Base-by-base conservation (phyloP, 2,113 vertebrate genomes). In the Saguinus midas region DNA sequence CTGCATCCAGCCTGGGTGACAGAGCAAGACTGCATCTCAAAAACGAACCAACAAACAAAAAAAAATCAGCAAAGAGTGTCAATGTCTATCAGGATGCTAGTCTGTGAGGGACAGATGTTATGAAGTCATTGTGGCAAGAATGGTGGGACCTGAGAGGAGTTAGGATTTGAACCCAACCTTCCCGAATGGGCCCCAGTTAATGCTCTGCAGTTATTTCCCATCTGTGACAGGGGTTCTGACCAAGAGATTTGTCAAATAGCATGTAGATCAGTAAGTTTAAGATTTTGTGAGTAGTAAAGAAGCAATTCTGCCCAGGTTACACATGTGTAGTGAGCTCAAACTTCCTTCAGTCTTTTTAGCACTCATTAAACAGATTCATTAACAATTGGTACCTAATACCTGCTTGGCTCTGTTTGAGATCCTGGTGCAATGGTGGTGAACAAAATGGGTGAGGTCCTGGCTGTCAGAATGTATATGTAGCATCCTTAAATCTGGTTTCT, bases 401-500 rank as follows among this genome's bases (percentile, higher is more conserved):
- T 72, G 27, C 64, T 43, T 3, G 64, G 50, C 35, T 10, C 43
- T 78, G 23, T 45, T 52, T 68, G 72, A 78, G 90, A n/a, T 25
- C 80, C 40, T 3, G 3, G 29, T 70, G 25, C 23, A 17, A 6
- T 4, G 10, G 27, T 14, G 72, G 37, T 1, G 4, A 55, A 16
- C 48, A 37, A n/a, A 64, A 17, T 14, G 14, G 16, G 58, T 1
- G 0, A 48, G 2, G 12, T 11, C 4, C 14, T 3, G 9, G 43
- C 76, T 1, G 0, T 35, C 40, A 4, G 21, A 45, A 48, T 45
- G 11, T 0, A 14, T 1, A 27, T 27, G 23, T 12, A 3, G 45
- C 29, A 37, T 55, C 55, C 27, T 50, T 75, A 66, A 68, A 82
- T 83, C 55, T 35, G 6, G 23, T 40, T 90, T 55, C 85, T 8